These are phyloP conservation scores for Lacerta agilis DNA, from an alignment of 2,797 vertebrate genomes.

Conservation along the genomic window DNA sequence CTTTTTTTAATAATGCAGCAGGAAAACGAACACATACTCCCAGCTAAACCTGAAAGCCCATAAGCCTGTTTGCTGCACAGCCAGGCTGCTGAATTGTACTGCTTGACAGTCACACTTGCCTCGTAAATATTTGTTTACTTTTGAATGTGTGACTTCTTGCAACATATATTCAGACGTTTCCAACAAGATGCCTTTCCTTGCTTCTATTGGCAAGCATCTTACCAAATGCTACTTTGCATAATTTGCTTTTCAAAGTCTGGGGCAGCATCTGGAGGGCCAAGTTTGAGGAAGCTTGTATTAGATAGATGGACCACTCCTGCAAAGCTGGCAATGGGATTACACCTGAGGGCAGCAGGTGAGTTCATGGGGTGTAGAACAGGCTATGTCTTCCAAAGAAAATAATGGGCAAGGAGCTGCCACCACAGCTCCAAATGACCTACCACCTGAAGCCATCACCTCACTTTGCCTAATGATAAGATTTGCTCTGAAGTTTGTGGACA, in stretches of 20 bases:
- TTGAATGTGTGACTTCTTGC: conserved; percentile 42
- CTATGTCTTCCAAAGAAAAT: too few relatives aligned
- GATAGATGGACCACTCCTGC: too few relatives aligned
- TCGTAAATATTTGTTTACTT: conserved; percentile 66
- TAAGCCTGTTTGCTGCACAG: conserved; percentile 34
- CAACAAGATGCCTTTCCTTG: conserved; percentile 27
- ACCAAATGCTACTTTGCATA: background rate
- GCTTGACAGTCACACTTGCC: conserved; percentile 41
- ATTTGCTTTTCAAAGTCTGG: background rate
- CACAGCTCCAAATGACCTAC: too few relatives aligned
- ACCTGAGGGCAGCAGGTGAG: too few relatives aligned
- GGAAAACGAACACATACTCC: conserved; percentile 36
- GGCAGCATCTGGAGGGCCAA: background rate
- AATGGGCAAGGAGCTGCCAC: too few relatives aligned
- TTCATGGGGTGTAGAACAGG: too few relatives aligned
- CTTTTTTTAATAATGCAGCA: conserved; percentile 54
- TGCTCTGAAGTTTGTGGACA: background rate
- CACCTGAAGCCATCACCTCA: too few relatives aligned
- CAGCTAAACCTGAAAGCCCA: conserved; percentile 30
- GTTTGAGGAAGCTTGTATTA: too few relatives aligned
- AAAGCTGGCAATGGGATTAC: too few relatives aligned
- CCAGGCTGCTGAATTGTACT: conserved; percentile 25
- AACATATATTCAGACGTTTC: conserved; percentile 38
- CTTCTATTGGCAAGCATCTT: conserved; percentile 34
- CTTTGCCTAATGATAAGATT: too few relatives aligned